Base-by-base conservation (phyloP, 2,888 invertebrate species). In the Aricia artaxerxes region DNA sequence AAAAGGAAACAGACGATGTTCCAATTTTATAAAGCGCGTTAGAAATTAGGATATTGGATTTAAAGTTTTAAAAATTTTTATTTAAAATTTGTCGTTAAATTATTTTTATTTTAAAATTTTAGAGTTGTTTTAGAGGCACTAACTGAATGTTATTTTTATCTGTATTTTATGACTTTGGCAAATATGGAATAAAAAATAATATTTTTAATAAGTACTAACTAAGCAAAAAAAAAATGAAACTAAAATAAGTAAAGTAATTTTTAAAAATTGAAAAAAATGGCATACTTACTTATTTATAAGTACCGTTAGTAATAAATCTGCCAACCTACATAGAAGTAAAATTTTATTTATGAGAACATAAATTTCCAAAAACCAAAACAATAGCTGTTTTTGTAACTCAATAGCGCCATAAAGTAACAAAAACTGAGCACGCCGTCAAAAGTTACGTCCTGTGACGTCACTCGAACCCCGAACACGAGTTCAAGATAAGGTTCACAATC, bases 1-100 rank as follows among this genome's bases (percentile, higher is more conserved):
- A 84, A 88, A 91, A 82, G 85, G 89, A 85, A 91, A 92, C 81
- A 83, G 81, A 83, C 79, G 79, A 81, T 72, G 64, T 79, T 78
- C 75, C 80, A 81, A 80, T 81, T 82, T 79, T 75, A 64, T 76
- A 77, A 78, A 79, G 79, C 80, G 78, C 81, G 81, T 80, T 53
- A 57, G 57, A 16, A 57, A 57, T 79, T 78, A 79, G 69, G 64
- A 82, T 81, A 80, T 80, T 80, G 77, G 77, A 80, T 83, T 81
- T 81, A 84, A 84, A 84, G 69, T 38, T 69, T 13, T 38, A 7
- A 2, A 61, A 83, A 69, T 75, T 79, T 64, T 44, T 57, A 60
- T 38, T 64, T 64, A 40, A 60, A 75, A 16, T 44, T 38, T 2
- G 4, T 69, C 4, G 35, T 69, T 16, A 11, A 1, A 13, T 9